These are phyloP conservation scores for Diadromus collaris DNA, from an alignment of 2,888 invertebrate species.

Conservation along the genomic window DNA sequence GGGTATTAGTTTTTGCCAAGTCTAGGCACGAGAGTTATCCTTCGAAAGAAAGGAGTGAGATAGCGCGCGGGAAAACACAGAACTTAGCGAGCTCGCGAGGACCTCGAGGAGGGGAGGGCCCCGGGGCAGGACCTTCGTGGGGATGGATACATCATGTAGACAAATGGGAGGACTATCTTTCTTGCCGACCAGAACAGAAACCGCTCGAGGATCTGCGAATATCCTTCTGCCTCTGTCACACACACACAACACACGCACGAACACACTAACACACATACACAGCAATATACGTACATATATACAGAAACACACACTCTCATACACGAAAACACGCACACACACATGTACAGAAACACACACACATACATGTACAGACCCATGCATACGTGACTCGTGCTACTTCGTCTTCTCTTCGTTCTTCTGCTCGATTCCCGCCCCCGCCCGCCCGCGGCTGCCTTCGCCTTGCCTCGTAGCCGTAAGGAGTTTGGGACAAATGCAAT, in stretches of 20 bases:
- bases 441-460: not conserved
- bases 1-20: constrained; percentile 32
- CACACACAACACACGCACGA: too few relatives aligned
- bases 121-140: constrained; percentile 40
- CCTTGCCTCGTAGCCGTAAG: constrained; percentile 39
- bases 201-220: constrained; percentile 56
- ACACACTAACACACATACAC: too few relatives aligned
- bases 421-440: constrained; percentile 1
- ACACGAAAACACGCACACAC: too few relatives aligned
- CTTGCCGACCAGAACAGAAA: constrained; percentile 59
- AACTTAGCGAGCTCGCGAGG: constrained; percentile 15
- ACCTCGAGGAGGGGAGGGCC: constrained; percentile 4
- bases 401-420: constrained; percentile 30
- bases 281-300: too few relatives aligned
- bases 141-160: constrained; percentile 69
- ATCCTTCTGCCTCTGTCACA: constrained; percentile 36
- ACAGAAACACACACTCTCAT: too few relatives aligned
- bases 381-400: constrained; percentile 2
- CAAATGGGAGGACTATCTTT: constrained; percentile 69
- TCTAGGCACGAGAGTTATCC: constrained; percentile 15
- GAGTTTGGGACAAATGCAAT: constrained; percentile 62
- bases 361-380: constrained; percentile 5
- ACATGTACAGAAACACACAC: constrained; percentile 10
- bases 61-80: not conserved
- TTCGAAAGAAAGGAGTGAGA: constrained; percentile 18